Percentiles rank a stretch among this genome's conserved stretches.
These are phyloP conservation scores for Dallia pectoralis DNA, from an alignment of 2,797 vertebrate genomes.

Conservation along the genomic window DNA sequence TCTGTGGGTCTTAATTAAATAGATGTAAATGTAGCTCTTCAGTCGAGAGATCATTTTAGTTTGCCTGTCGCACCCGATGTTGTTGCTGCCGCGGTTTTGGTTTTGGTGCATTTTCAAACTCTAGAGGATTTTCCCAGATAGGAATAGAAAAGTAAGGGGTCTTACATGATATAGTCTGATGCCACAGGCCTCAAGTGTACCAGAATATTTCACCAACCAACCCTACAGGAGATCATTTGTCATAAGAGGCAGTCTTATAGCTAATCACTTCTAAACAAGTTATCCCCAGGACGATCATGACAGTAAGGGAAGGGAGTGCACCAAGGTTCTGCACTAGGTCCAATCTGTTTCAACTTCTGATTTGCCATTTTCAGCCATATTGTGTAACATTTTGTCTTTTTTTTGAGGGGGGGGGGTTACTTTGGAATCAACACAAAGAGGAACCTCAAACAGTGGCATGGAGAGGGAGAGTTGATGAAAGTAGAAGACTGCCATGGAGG, in stretches of 20 bases:
- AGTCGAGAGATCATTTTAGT: slow-evolving; percentile 31
- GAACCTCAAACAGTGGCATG: slow-evolving; percentile 86
- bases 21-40: background rate
- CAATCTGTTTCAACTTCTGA: slow-evolving; percentile 65
- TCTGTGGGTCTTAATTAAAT: slow-evolving; percentile 34
- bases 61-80: slow-evolving; percentile 34
- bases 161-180: slow-evolving; percentile 82
- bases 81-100: slow-evolving; percentile 1
- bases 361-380: slow-evolving; percentile 56
- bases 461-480: slow-evolving; percentile 79
- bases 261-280: slow-evolving; percentile 49
- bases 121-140: slow-evolving; percentile 15
- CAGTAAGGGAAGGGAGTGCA: slow-evolving; percentile 78
- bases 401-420: slow-evolving; percentile 12
- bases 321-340: slow-evolving; percentile 59
- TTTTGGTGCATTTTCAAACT: slow-evolving; percentile 48
- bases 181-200: slow-evolving; percentile 81
- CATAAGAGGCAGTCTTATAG: slow-evolving; percentile 70
- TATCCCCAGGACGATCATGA: slow-evolving; percentile 77
- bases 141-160: slow-evolving; percentile 75
- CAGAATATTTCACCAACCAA: slow-evolving; percentile 80
- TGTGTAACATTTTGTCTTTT: slow-evolving; percentile 45
- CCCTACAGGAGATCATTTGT: slow-evolving; percentile 73
- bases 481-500: slow-evolving; percentile 73
- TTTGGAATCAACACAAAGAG: slow-evolving; percentile 77